Conservation (phyloP, 2,888 invertebrate genomes). For the Hypomecis atomaria region DNA sequence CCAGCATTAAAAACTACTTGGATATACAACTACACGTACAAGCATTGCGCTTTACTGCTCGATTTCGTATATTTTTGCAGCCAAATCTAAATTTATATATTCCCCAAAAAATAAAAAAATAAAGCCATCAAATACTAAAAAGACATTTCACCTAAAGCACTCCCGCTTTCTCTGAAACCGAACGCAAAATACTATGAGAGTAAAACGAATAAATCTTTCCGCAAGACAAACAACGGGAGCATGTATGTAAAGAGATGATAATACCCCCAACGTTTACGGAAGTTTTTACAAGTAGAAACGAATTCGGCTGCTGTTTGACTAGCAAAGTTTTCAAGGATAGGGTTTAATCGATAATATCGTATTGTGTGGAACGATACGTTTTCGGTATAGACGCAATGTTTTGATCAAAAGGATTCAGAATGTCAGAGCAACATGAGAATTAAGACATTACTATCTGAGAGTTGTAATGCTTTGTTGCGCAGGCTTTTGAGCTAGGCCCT, state of each 20-base stretch:
- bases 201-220: conserved; percentile 42
- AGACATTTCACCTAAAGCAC: conserved; percentile 30
- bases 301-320: conserved; percentile 45
- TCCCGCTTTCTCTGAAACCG: conserved; percentile 35
- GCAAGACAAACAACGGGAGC: conserved; percentile 46
- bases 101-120: background rate
- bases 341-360: conserved; percentile 42
- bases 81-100: too few species aligned
- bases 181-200: conserved; percentile 41
- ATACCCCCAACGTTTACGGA: conserved; percentile 45
- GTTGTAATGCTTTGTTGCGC: too few species aligned
- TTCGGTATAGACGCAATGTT: conserved; percentile 5
- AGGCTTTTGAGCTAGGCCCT: too few species aligned
- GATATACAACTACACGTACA: too few species aligned
- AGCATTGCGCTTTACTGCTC: too few species aligned
- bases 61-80: too few species aligned
- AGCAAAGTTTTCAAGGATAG: conserved; percentile 45
- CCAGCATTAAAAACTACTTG: too few species aligned
- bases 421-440: too few species aligned
- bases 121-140: background rate
- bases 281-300: conserved; percentile 47
- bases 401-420: too few species aligned
- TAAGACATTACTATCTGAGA: too few species aligned
- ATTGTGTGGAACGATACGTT: conserved; percentile 33
- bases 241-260: conserved; percentile 48